Base-by-base conservation (phyloP, 2,113 vertebrate genomes). In the Microcebus ravelobensis region DNA sequence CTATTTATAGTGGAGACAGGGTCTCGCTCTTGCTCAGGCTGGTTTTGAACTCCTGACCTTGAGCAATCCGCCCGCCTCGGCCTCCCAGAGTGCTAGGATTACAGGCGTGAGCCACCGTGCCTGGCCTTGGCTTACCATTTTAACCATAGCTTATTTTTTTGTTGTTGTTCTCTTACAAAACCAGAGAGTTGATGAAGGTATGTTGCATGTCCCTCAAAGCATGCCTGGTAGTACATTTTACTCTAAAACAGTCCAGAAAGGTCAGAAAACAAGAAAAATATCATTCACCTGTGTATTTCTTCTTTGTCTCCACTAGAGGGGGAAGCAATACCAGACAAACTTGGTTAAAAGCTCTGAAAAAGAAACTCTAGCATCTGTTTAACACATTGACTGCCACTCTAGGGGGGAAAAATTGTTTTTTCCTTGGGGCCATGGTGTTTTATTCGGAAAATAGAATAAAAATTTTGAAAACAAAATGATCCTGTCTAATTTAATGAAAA, bases 221-320 rank as follows among this genome's bases (percentile, higher is more conserved):
- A 90, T 21, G 42, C 25, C 39, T 36, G 48, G 5, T 17, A 45
- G 15, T 71, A 63, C 11, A 31, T 68, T 85, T 85, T 83, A 15
- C 34, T 71, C 18, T 71, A 50, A 34, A 29, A 63, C 20, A 3
- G 3, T 31, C 8, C 11, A 9, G 34, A 34, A 71, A 91, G 25
- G 36, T 71, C 20, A 8, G 55, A 89, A 70, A 8, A 63, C 3
- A 85, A 50, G 55, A 1, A 5, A 36, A 36, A 14, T 2, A 10
- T 50, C 50, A 7, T 57, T 8, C 10, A 21, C 11, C n/a, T 29
- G 1, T 93, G 93, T 71, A 70, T 10, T 96, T 94, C 55, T 39
- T 77, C 3, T 3, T 50, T 31, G 2, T 93, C 23, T 67, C 86
- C 95, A 95, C 94, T 91, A 86, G 95, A 95, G 89, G 97, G 97